phyloP scores from a whole-genome alignment of 2,797 vertebrate genomes.

The Ptychobarbus kaznakovi region DNA sequence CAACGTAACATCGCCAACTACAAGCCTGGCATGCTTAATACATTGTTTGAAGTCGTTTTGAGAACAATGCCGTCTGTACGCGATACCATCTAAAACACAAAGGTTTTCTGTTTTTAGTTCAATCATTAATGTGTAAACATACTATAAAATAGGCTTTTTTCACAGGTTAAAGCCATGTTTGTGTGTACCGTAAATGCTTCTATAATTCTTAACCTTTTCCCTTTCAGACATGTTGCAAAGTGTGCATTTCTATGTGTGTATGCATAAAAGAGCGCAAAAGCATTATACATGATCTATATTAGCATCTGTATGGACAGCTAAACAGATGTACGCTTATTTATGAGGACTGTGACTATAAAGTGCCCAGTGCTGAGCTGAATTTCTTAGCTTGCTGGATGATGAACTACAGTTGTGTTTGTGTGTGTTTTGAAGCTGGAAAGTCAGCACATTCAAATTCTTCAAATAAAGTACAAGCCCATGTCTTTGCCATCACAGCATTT shows the following conservation, averaged over 20 bases:
- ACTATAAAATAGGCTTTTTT: background rate
- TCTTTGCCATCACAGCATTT: conserved; percentile 12
- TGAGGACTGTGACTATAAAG: conserved; percentile 80
- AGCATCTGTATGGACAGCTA: conserved; percentile 61
- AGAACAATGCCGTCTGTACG: background rate
- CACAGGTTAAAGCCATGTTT: background rate
- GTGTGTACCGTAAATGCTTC: background rate
- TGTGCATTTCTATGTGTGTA: background rate
- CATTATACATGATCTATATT: conserved; percentile 86
- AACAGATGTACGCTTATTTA: conserved; percentile 87
- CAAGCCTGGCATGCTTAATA: background rate
- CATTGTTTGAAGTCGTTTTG: background rate
- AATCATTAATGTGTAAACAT: background rate
- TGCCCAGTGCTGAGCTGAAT: conserved; percentile 82
- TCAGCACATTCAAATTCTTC: conserved; percentile 18
- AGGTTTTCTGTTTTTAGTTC: background rate
- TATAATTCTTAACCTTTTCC: background rate
- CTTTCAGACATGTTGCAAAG: background rate
- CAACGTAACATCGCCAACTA: background rate
- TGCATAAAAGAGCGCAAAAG: background rate
- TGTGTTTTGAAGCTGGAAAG: background rate
- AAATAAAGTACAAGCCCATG: background rate
- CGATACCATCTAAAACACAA: background rate
- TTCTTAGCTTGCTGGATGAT: conserved; percentile 68
- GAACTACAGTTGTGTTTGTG: conserved; percentile 9